Percentiles rank a stretch among this genome's conserved stretches.
Evolutionary conservation across 2,797 vertebrate species (phyloP).

Genomic region (Tolypeutes matacus): DNA sequence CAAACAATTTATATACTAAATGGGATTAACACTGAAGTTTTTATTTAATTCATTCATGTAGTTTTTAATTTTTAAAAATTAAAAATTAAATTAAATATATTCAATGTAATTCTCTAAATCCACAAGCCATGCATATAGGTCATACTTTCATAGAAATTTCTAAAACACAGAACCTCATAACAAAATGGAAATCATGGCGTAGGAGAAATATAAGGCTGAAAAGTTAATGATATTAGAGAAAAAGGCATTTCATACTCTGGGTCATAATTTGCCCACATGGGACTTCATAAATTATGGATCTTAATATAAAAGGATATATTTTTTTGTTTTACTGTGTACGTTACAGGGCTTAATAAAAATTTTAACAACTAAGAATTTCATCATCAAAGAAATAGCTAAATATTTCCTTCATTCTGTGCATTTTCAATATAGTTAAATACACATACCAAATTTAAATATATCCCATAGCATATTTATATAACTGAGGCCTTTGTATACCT

Average conservation of each 20-base stretch:
- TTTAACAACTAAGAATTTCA: neutral
- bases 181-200: neutral
- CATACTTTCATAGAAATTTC: neutral
- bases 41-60: neutral
- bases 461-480: neutral
- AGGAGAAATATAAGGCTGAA: no score
- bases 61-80: conserved; percentile 5
- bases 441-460: neutral
- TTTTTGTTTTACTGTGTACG: neutral
- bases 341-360: neutral
- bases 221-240: neutral
- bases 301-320: neutral
- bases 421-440: neutral
- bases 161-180: neutral
- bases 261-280: neutral
- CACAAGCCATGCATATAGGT: neutral
- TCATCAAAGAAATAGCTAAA: neutral
- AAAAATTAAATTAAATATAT: neutral
- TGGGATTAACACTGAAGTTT: neutral
- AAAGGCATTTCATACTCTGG: neutral
- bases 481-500: neutral
- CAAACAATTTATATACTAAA: neutral
- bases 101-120: neutral
- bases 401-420: neutral
- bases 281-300: neutral